A percentile compares a stretch with the other conserved stretches of the same genome.
These are phyloP conservation scores for Botia kubotai DNA, from an alignment of 2,797 vertebrate species.

Conservation along the genomic window DNA sequence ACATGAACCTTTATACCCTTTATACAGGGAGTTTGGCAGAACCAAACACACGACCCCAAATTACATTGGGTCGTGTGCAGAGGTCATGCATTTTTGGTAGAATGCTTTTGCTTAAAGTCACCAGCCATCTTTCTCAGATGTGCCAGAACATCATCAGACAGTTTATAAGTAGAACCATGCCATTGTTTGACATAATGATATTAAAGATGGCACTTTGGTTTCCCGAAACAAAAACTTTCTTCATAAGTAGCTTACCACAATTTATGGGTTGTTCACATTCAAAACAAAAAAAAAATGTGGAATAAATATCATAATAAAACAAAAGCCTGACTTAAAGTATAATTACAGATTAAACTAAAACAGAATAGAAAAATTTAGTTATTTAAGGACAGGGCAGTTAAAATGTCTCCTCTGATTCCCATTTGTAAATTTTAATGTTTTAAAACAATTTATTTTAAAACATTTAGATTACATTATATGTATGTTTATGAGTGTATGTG, in stretches of 20 bases:
- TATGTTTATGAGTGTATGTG: no score
- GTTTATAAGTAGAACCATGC: constrained; percentile 80
- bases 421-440: no score
- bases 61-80: constrained; percentile 71
- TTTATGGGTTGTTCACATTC: constrained; percentile 67
- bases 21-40: constrained; percentile 64
- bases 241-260: constrained; percentile 80
- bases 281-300: constrained; percentile 59
- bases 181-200: constrained; percentile 79
- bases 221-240: constrained; percentile 81
- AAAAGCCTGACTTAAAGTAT: neutral
- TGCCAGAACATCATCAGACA: constrained; percentile 75
- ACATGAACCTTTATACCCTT: constrained; percentile 60
- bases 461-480: no score
- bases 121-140: constrained; percentile 73
- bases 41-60: constrained; percentile 57
- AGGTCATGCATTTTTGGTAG: constrained; percentile 71
- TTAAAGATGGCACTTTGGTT: constrained; percentile 82
- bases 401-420: neutral
- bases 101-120: constrained; percentile 67
- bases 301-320: constrained; percentile 1
- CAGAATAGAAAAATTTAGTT: neutral
- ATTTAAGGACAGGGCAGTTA: neutral
- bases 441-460: no score
- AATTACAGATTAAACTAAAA: neutral